These are phyloP conservation scores for Tiliacea aurago DNA, from an alignment of 2,888 invertebrate species.

Conservation along the genomic window DNA sequence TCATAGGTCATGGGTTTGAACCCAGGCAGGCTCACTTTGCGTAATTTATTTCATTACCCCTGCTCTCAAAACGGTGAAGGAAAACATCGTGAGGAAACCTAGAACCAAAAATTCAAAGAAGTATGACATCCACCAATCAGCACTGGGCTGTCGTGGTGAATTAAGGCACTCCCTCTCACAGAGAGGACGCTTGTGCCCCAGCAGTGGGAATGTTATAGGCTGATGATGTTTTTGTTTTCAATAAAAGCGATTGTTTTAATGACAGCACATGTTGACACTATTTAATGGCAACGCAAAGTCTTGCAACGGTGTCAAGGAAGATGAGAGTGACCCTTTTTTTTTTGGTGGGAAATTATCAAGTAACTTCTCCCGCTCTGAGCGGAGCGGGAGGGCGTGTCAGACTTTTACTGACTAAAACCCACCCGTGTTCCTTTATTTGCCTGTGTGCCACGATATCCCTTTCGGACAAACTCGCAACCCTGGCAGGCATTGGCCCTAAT, in stretches of 20 bases:
- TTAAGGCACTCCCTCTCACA: not conserved
- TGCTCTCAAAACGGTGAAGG: not conserved
- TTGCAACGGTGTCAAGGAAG: not conserved
- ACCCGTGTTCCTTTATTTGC: too few species aligned
- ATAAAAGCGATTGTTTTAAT: not conserved
- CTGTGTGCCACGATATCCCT: too few species aligned
- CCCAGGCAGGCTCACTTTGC: not conserved
- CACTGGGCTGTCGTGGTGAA: not conserved
- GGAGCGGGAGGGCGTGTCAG: too few species aligned
- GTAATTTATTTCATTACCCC: not conserved
- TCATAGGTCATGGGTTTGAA: not conserved
- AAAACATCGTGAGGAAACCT: too few species aligned
- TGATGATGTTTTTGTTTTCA: not conserved
- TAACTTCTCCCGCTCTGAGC: too few species aligned
- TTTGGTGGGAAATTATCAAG: too few species aligned
- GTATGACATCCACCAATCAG: not conserved
- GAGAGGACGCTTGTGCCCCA: not conserved
- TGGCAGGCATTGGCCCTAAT: too few species aligned
- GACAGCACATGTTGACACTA: too few species aligned
- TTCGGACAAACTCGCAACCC: too few species aligned
- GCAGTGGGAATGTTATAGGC: not conserved
- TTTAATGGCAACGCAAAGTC: not conserved
- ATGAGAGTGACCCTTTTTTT: too few species aligned
- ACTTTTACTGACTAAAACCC: too few species aligned
- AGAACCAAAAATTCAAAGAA: not conserved